Base-by-base conservation (phyloP, 2,797 vertebrate genomes). In the Pangasius macronema region DNA sequence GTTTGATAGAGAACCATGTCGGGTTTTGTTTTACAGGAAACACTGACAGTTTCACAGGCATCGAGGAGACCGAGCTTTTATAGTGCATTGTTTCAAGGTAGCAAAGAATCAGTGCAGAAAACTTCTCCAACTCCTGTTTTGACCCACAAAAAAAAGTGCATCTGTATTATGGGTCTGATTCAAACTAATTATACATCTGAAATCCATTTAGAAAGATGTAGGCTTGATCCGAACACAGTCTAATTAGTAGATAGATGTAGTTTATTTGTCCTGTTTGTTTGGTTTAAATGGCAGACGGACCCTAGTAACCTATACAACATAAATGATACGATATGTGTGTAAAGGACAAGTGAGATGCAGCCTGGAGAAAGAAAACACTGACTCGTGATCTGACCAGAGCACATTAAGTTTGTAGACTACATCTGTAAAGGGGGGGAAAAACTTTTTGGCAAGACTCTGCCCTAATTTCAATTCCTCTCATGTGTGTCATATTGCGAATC, bases 401-500 rank as follows among this genome's bases (percentile, higher is more conserved):
- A 59, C 14, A 2, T 51, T 59, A 49, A 42, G n/a, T 65, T 82
- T 73, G 27, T 70, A 53, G 24, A 81, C 39, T 85, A 33, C 53
- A 61, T 84, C 46, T 55, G 14, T 59, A 68, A 68, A 6, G 1
- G n/a, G 55, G 6, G 59, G 22, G 53, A 4, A 13, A 27, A 27
- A 14, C 20, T 7, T 59, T 51, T 77, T 61, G 89, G 87, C 89
- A 93, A 93, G 93, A 91, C 91, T 92, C 86, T 89, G 87, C 90
- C 85, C 91, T 90, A 88, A 91, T 90, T 93, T 91, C 89, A 91
- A 90, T 88, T 91, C 81, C 63, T 63, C 70, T 85, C 70, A 57
- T 92, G 89, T 94, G 93, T 93, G 93, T 95, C 92, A 93, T 94
- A 92, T 94, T 92, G 90, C 92, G 90, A 95, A 93, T 94, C 94